These are phyloP conservation scores for Laupala kohalensis DNA, from an alignment of 1,140 invertebrate species.

Conservation along the genomic window DNA sequence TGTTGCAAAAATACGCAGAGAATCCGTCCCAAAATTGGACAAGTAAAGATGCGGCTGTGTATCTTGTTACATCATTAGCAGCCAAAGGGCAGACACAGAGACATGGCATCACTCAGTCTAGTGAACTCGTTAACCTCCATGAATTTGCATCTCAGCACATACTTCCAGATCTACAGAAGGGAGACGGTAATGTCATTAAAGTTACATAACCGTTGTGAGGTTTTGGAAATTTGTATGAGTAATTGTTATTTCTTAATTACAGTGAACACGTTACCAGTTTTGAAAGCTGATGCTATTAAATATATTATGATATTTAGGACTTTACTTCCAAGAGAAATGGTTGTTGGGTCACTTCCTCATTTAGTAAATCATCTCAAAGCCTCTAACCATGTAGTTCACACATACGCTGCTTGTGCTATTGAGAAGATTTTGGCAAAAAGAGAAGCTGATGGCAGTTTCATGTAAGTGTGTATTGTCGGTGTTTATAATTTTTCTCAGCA, in stretches of 20 bases:
- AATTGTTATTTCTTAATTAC: conserved; percentile 21
- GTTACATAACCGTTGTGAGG: neutral
- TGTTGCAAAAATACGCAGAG: conserved; percentile 62
- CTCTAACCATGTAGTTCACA: conserved; percentile 78
- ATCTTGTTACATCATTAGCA: conserved; percentile 87
- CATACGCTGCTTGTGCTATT: conserved; percentile 82
- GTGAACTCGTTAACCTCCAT: conserved; percentile 72
- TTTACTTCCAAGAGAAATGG: conserved; percentile 63
- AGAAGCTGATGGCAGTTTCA: neutral
- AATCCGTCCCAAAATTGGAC: conserved; percentile 73
- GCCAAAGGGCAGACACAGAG: conserved; percentile 81
- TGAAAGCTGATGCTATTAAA: conserved; percentile 92
- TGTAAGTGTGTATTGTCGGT: conserved; percentile 14
- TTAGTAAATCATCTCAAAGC: conserved; percentile 58
- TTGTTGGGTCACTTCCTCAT: conserved; percentile 60
- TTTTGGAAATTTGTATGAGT: neutral
- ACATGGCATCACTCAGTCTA: conserved; percentile 82
- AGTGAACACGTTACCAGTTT: conserved; percentile 78
- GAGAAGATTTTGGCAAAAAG: conserved; percentile 73
- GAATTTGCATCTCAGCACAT: conserved; percentile 81
- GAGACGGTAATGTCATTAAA: conserved; percentile 43
- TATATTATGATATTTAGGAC: conserved; percentile 92
- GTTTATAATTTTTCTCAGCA: too few species aligned
- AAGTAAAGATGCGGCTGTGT: conserved; percentile 90
- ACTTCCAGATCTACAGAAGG: conserved; percentile 64